A percentile compares a stretch with the other conserved stretches of the same genome.
Evolutionary conservation across 2,888 invertebrate genomes (phyloP).

Genomic region (Ophonus ardosiacus): DNA sequence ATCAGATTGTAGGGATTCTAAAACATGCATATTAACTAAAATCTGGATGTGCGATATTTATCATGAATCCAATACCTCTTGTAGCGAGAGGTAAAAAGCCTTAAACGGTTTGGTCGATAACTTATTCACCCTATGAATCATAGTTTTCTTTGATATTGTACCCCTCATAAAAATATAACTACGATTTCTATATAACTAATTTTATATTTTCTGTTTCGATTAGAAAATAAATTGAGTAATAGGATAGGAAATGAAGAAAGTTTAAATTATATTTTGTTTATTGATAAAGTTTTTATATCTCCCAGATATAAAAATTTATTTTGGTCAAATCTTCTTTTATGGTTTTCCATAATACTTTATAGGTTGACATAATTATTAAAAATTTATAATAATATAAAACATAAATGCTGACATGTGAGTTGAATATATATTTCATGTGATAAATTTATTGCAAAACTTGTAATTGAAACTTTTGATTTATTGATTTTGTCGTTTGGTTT

Average conservation of each 20-base stretch:
- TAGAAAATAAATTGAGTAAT: background rate
- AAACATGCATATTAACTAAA: too few relatives aligned
- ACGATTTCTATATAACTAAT: background rate
- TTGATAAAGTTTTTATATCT: slow-evolving; percentile 48
- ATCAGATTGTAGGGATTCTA: too few relatives aligned
- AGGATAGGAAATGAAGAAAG: slow-evolving; percentile 24
- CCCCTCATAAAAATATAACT: too few relatives aligned
- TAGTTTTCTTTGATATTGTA: too few relatives aligned
- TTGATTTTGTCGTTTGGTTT: background rate
- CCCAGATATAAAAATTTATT: slow-evolving; percentile 6
- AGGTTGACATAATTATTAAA: slow-evolving; percentile 11
- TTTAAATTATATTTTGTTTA: slow-evolving; percentile 45
- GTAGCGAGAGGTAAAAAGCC: too few relatives aligned
- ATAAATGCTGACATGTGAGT: background rate
- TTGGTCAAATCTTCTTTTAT: slow-evolving; percentile 31
- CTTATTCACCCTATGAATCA: too few relatives aligned
- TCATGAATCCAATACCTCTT: too few relatives aligned
- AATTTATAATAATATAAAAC: background rate
- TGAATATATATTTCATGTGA: background rate
- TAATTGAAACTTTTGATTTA: background rate
- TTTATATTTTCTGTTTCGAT: background rate
- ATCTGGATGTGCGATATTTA: too few relatives aligned
- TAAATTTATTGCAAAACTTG: background rate
- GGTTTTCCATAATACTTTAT: slow-evolving; percentile 6
- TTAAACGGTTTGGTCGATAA: too few relatives aligned